Base-by-base conservation (phyloP, 2,113 vertebrate genomes). In the Nannobrachium achirus region DNA sequence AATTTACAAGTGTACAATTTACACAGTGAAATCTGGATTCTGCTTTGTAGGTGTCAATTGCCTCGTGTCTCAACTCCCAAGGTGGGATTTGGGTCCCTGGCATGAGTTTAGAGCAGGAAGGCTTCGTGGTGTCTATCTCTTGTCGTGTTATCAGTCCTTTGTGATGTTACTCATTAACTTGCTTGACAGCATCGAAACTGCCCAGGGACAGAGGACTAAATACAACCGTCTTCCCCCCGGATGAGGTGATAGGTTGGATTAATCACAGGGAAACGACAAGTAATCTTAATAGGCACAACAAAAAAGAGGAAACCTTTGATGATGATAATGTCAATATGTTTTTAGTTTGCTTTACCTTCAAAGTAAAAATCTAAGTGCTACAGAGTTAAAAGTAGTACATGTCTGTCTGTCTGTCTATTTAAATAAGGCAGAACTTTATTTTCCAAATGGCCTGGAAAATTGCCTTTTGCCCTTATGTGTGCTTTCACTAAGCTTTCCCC, bases 161-260 rank as follows among this genome's bases (percentile, higher is more conserved):
- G 64, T 55, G 63, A 14, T 14, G 85, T 90, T 82, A 92, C 57
- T 84, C 46, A 88, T 91, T 89, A 88, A 89, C 81, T 49, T 10
- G 4, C 2, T 49, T 50, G 66, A 69, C 73, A 19, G 45, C 16
- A 74, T 72, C 74, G 81, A 82, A 88, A 89, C 81, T 85, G 42
- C 40, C 11, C 65, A 49, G 57, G 44, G 42, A 67, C 59, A 33
- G 38, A 67, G 49, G 15, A 13, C 69, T 49, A 55, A 71, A 70
- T 71, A 67, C 52, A 63, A 53, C 41, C 6, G 39, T 56, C 52
- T 70, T 7, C 60, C 63, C 67, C 69, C 76, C 74, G 46, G 80
- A 78, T 56, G 11, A 60, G 33, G 16, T 57, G 52, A 68, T 57
- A n/a, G 13, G 46, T 10, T 48, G 6, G 46, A 48, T 14, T 48